Conservation (phyloP, 2,888 invertebrate species). For the Thereva nobilitata region DNA sequence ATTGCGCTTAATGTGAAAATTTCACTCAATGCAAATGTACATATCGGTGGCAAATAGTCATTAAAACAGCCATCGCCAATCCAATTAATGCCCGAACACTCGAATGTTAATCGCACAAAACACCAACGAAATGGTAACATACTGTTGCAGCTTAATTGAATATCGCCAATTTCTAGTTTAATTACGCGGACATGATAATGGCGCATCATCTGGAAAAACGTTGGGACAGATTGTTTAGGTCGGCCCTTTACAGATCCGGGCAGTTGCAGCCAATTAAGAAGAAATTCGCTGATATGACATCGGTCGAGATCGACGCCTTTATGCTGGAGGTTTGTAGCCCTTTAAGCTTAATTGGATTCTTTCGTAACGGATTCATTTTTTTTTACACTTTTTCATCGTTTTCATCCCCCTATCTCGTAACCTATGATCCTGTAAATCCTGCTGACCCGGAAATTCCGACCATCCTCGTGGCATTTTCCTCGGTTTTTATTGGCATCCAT, state of each 20-base stretch:
- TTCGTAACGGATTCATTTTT: not conserved
- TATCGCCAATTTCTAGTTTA: constrained; percentile 48
- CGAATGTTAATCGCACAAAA: constrained; percentile 5
- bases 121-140: not conserved
- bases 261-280: constrained; percentile 81
- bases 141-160: constrained; percentile 1
- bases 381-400: too few relatives aligned
- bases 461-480: constrained; percentile 1
- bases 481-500: not conserved
- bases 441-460: not conserved
- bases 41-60: too few relatives aligned
- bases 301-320: constrained; percentile 66
- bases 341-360: constrained; percentile 1
- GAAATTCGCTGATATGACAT: constrained; percentile 81
- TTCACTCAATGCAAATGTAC: too few relatives aligned
- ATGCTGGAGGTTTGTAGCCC: constrained; percentile 53
- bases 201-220: constrained; percentile 66
- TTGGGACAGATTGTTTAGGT: constrained; percentile 72
- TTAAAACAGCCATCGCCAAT: constrained; percentile 51
- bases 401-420: too few relatives aligned
- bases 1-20: too few relatives aligned
- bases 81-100: constrained; percentile 63
- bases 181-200: constrained; percentile 57
- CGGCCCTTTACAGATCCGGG: constrained; percentile 69
- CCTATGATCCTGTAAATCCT: too few relatives aligned